phyloP scores from a whole-genome alignment of 1,140 invertebrate genomes.

The Ooceraea biroi region DNA sequence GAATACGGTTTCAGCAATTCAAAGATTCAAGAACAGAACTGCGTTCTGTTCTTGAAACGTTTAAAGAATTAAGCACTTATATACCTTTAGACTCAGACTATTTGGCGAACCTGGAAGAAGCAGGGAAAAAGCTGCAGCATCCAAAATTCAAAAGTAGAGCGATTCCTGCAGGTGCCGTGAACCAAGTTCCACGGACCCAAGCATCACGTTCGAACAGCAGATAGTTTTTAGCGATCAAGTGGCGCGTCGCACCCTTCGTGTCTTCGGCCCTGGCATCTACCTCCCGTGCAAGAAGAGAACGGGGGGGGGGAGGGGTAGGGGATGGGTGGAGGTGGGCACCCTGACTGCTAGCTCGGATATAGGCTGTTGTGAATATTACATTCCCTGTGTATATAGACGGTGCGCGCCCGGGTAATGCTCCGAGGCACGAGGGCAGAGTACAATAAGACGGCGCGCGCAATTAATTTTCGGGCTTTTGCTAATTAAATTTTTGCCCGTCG shows the following conservation, averaged over 20 bases:
- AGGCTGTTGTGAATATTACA: slow-evolving; percentile 85
- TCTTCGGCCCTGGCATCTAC: slow-evolving; percentile 55
- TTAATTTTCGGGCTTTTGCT: slow-evolving; percentile 84
- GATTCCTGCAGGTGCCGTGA: not conserved
- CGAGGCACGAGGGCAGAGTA: slow-evolving; percentile 75
- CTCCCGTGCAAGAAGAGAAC: slow-evolving; percentile 51
- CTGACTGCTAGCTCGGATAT: slow-evolving; percentile 77
- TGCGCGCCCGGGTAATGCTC: slow-evolving; percentile 72
- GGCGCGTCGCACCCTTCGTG: slow-evolving; percentile 17
- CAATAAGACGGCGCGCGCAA: slow-evolving; percentile 84
- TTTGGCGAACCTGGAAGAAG: not conserved
- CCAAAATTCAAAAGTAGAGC: not conserved
- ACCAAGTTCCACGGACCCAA: not conserved
- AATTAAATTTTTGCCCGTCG: slow-evolving; percentile 84
- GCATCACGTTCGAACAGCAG: not conserved
- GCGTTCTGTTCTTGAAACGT: too few relatives aligned
- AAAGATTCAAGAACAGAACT: not conserved
- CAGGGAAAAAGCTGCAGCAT: not conserved
- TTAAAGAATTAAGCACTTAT: too few relatives aligned
- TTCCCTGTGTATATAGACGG: slow-evolving; percentile 81
- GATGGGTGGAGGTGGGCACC: slow-evolving; percentile 71
- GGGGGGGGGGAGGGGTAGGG: slow-evolving; percentile 10
- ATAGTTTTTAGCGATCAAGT: slow-evolving; percentile 21
- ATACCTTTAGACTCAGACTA: too few relatives aligned
- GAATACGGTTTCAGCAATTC: slow-evolving; percentile 1